A percentile compares a stretch with the other conserved stretches of the same genome.
phyloP scores from a whole-genome alignment of 2,888 invertebrate species.

The Dendrolimus houi region DNA sequence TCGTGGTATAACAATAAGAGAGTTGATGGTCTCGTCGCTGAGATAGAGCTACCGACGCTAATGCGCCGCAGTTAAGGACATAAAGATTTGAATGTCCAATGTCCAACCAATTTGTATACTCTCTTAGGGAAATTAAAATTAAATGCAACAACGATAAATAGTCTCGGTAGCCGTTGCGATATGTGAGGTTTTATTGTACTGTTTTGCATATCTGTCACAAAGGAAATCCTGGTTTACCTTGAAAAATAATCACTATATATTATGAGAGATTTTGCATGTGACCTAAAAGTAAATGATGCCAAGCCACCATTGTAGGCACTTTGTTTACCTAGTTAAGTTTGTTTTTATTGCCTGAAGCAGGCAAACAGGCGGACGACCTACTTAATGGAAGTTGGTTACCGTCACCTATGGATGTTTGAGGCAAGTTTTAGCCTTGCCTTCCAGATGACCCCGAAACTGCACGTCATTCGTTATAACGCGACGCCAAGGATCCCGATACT shows the following conservation, averaged over 20 bases:
- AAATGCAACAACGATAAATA: constrained; percentile 7
- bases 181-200: background rate
- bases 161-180: constrained; percentile 13
- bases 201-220: background rate
- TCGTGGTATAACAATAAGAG: constrained; percentile 51
- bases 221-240: background rate
- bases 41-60: constrained; percentile 30
- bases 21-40: constrained; percentile 42
- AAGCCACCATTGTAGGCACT: constrained; percentile 7
- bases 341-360: too few species aligned
- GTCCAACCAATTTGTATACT: constrained; percentile 6
- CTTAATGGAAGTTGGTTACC: too few species aligned
- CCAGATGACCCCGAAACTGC: too few species aligned
- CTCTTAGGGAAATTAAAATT: background rate
- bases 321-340: too few species aligned
- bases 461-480: too few species aligned
- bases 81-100: constrained; percentile 35
- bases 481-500: too few species aligned
- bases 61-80: constrained; percentile 50
- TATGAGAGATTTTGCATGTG: background rate
- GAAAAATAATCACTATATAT: background rate
- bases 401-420: too few species aligned
- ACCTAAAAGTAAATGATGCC: constrained; percentile 11
- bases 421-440: too few species aligned
- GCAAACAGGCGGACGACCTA: too few species aligned